Conservation (phyloP, 2,113 vertebrate species). For the Sebastes schlegelii region DNA sequence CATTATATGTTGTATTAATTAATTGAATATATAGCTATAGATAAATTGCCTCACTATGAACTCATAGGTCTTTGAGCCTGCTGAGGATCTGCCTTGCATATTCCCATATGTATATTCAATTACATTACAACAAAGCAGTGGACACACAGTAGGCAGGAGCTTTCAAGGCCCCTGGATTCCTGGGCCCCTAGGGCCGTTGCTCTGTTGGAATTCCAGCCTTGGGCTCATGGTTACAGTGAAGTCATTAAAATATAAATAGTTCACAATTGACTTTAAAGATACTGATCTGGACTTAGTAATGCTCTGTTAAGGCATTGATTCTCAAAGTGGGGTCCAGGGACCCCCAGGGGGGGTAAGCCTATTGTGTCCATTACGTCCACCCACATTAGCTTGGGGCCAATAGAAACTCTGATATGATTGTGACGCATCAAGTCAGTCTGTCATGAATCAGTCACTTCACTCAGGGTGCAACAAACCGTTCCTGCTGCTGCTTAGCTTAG, state of each 20-base stretch:
- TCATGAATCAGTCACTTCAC: too few species aligned
- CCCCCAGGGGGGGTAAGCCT: too few species aligned
- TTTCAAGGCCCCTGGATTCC: not conserved
- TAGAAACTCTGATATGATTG: too few species aligned
- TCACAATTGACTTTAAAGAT: not conserved
- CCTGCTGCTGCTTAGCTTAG: too few species aligned
- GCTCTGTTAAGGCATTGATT: too few species aligned
- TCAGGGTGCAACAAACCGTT: too few species aligned
- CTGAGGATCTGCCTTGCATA: not conserved
- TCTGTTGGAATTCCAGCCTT: not conserved
- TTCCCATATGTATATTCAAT: not conserved
- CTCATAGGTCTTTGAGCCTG: not conserved
- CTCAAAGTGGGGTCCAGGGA: too few species aligned
- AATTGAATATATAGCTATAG: not conserved
- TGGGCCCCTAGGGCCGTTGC: not conserved
- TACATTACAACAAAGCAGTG: conserved; percentile 1
- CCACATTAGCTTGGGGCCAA: too few species aligned
- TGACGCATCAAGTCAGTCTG: too few species aligned
- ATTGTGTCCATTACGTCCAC: too few species aligned
- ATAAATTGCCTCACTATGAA: not conserved
- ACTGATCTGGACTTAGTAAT: not conserved
- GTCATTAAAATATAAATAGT: not conserved
- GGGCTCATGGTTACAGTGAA: not conserved
- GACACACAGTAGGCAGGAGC: not conserved
- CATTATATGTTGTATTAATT: not conserved